These are phyloP conservation scores for Onychomys torridus DNA, from an alignment of 2,797 vertebrate species.

Conservation along the genomic window DNA sequence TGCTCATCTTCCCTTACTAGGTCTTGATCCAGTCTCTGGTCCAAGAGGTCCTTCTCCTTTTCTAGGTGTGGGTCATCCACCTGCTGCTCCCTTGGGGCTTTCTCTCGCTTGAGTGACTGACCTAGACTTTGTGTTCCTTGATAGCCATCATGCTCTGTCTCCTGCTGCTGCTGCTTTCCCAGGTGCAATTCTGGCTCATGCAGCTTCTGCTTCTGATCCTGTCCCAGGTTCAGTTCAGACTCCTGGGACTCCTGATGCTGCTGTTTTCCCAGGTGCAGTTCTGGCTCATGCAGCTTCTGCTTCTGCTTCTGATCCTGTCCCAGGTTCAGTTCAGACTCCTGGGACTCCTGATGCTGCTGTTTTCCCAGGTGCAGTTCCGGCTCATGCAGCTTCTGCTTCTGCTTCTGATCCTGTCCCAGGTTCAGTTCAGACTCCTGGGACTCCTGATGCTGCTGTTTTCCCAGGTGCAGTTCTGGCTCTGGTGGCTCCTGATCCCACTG, in stretches of 20 bases:
- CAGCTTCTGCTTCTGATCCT: not conserved
- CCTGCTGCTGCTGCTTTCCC: not conserved
- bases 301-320: not conserved
- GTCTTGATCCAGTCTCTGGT: not conserved
- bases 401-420: too few species aligned
- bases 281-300: not conserved
- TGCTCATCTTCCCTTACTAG: not conserved
- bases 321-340: fast-evolving
- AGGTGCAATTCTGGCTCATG: not conserved
- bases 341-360: not conserved
- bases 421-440: not conserved
- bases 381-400: not conserved
- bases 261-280: not conserved
- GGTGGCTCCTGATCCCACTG: not conserved
- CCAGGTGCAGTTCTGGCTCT: fast-evolving
- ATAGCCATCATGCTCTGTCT: not conserved
- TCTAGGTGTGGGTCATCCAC: fast-evolving
- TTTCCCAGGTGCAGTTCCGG: not conserved
- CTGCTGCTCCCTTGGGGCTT: not conserved
- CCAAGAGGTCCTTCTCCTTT: not conserved
- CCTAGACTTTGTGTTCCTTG: not conserved
- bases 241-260: not conserved
- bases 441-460: not conserved
- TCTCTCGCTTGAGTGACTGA: not conserved
- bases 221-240: fast-evolving